A percentile compares a stretch with the other conserved stretches of the same genome.
These are phyloP conservation scores for Psittacula derbiana DNA, from an alignment of 2,797 vertebrate genomes.

Conservation along the genomic window DNA sequence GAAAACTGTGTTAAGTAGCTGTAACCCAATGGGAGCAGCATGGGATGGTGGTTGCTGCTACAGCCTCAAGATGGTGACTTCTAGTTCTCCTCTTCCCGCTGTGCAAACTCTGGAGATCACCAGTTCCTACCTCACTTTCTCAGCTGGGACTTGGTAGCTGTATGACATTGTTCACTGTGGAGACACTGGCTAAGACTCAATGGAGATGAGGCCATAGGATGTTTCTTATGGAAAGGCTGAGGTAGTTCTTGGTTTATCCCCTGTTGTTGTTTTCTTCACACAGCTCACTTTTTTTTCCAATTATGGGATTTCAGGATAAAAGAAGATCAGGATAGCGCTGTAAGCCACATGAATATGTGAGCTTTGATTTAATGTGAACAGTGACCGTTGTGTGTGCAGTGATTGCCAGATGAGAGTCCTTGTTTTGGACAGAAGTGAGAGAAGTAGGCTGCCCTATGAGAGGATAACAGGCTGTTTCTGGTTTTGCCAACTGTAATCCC, in stretches of 20 bases:
- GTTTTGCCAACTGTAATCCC: background rate
- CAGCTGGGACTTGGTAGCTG: background rate
- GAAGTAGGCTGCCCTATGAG: background rate
- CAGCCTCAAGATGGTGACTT: fast-evolving
- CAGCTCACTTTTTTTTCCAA: background rate
- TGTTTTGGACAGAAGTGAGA: background rate
- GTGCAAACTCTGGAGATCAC: background rate
- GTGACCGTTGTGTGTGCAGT: fast-evolving
- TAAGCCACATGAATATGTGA: background rate
- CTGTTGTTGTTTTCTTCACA: background rate
- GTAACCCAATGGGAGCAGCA: background rate
- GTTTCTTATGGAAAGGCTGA: background rate
- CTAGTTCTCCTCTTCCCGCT: background rate
- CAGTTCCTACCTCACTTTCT: fast-evolving
- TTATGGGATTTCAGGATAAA: background rate
- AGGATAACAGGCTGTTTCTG: background rate
- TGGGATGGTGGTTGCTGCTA: background rate
- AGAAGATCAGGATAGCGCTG: background rate
- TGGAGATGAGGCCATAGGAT: background rate
- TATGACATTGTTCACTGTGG: background rate
- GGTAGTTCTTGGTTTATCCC: background rate
- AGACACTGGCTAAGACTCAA: fast-evolving
- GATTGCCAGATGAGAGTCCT: background rate
- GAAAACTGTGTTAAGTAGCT: background rate
- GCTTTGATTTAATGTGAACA: background rate